phyloP scores from a whole-genome alignment of 2,113 vertebrate species.

The Gavia stellata region DNA sequence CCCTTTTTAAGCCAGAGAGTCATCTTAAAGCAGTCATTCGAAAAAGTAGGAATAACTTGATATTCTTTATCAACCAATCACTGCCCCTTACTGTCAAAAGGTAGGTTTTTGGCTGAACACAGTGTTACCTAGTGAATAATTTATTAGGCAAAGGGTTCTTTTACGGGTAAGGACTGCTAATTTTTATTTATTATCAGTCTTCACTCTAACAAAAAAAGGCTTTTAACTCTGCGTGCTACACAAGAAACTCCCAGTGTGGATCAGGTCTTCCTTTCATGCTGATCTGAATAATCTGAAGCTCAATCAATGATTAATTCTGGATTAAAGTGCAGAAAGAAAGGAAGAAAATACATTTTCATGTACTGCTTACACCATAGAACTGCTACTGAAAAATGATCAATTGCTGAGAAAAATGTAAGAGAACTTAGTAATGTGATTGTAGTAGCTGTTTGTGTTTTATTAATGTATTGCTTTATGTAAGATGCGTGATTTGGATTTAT shows the following conservation, averaged over 20 bases:
- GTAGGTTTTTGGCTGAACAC: not conserved
- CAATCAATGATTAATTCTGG: not conserved
- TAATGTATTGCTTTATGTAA: not conserved
- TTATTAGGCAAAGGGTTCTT: not conserved
- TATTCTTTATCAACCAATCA: not conserved
- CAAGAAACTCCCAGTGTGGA: not conserved
- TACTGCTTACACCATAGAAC: not conserved
- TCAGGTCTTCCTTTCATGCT: not conserved
- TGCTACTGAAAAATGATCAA: not conserved
- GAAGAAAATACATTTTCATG: not conserved
- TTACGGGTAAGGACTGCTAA: not conserved
- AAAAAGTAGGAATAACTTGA: not conserved
- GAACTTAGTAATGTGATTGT: not conserved
- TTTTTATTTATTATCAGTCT: not conserved
- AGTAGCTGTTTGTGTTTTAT: not conserved
- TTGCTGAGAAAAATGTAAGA: not conserved
- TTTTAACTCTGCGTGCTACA: not conserved
- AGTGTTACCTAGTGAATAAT: not conserved
- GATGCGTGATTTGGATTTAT: not conserved
- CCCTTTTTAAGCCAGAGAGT: not conserved
- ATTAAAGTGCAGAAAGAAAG: not conserved
- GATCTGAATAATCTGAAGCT: not conserved
- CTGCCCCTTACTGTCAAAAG: not conserved
- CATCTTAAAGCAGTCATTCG: not conserved
- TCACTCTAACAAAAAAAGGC: not conserved